Conservation (phyloP, 2,888 invertebrate species). For the Amiota minor region DNA sequence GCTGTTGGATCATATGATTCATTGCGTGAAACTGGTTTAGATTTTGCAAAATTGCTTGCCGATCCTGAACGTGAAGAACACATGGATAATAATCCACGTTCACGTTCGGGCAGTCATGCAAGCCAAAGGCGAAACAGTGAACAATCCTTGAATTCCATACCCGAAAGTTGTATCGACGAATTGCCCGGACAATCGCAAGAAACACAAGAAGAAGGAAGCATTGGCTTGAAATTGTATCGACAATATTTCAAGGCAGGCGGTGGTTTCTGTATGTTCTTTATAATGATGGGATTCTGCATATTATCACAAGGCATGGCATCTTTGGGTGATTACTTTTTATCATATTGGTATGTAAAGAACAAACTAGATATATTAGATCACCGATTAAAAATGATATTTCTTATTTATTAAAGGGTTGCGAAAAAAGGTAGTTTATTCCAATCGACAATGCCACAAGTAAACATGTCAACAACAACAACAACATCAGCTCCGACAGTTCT, state of each 20-base stretch:
- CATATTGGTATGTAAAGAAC: constrained; percentile 77
- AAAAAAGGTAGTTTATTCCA: constrained; percentile 49
- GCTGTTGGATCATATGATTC: constrained; percentile 82
- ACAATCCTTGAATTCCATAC: constrained; percentile 75
- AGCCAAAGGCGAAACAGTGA: constrained; percentile 70
- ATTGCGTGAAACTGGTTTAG: constrained; percentile 81
- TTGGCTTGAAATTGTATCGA: constrained; percentile 77
- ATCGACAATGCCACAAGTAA: not conserved
- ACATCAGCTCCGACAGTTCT: not conserved
- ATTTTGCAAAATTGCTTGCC: constrained; percentile 83
- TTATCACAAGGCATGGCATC: constrained; percentile 82
- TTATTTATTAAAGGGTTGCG: constrained; percentile 47
- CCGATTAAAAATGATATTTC: not conserved
- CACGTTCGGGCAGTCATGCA: constrained; percentile 59
- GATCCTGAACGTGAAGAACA: constrained; percentile 74
- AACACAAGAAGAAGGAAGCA: constrained; percentile 78
- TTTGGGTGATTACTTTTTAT: constrained; percentile 84
- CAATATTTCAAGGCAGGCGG: constrained; percentile 84
- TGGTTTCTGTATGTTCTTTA: constrained; percentile 76
- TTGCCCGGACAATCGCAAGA: constrained; percentile 75
- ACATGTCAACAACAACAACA: constrained; percentile 21
- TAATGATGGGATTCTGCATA: constrained; percentile 79
- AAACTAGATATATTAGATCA: not conserved
- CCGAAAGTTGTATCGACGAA: constrained; percentile 74
- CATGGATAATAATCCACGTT: constrained; percentile 55